Conservation (phyloP, 2,888 invertebrate genomes). For the Eulithis prunata region DNA sequence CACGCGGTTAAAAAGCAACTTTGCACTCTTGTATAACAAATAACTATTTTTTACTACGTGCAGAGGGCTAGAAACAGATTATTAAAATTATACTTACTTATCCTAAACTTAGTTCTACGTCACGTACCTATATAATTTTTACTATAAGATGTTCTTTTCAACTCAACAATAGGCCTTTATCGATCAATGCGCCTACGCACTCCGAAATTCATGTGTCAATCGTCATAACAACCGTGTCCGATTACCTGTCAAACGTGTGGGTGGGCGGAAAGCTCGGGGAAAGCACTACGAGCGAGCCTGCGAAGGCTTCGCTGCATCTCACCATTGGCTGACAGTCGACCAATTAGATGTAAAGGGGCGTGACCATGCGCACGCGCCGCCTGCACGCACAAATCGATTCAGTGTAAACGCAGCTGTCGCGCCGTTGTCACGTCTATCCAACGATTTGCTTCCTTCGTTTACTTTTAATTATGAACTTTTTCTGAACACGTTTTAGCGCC, state of each 20-base stretch:
- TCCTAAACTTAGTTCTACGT: neutral
- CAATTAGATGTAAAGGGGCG: constrained; percentile 67
- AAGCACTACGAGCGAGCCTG: constrained; percentile 48
- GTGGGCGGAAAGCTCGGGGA: constrained; percentile 74
- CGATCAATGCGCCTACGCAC: constrained; percentile 71
- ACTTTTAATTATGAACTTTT: constrained; percentile 70
- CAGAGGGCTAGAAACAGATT: no score
- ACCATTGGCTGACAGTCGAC: constrained; percentile 63
- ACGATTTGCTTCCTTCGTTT: constrained; percentile 51
- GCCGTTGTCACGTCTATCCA: constrained; percentile 60
- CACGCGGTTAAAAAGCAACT: no score
- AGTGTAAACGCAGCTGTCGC: constrained; percentile 78
- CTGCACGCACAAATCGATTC: constrained; percentile 58
- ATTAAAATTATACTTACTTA: no score
- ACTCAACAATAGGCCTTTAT: constrained; percentile 59
- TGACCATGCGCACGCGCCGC: constrained; percentile 77
- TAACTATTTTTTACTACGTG: no score
- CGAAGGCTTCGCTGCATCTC: constrained; percentile 63
- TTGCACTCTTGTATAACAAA: no score
- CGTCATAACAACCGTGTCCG: constrained; percentile 54
- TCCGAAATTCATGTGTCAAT: constrained; percentile 60
- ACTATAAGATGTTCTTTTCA: constrained; percentile 44
- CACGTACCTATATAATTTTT: constrained; percentile 4
- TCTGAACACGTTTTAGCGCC: constrained; percentile 56
- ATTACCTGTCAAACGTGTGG: constrained; percentile 70